Evolutionary conservation across 2,888 invertebrate genomes (phyloP).

Genomic region (Lepidocyrtinus sp.): DNA sequence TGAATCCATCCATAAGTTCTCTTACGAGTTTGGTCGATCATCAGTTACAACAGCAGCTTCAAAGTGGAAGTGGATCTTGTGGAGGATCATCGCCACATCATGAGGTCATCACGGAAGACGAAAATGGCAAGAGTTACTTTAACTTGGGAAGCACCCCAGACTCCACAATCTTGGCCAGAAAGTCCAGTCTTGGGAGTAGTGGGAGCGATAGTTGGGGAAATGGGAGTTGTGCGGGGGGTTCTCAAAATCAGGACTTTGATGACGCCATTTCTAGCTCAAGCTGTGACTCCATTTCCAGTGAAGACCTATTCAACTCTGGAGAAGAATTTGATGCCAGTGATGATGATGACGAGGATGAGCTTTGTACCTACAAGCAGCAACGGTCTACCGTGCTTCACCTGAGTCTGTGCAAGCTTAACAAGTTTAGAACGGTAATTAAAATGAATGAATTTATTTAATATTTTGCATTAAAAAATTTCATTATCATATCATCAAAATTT

Average conservation of each 20-base stretch:
- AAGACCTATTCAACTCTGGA: slow-evolving; percentile 69
- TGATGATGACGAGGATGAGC: slow-evolving; percentile 68
- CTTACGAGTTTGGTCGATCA: slow-evolving; percentile 47
- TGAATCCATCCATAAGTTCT: slow-evolving; percentile 45
- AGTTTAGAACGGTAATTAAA: slow-evolving; percentile 71
- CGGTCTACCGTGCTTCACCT: slow-evolving; percentile 74
- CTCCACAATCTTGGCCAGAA: slow-evolving; percentile 65
- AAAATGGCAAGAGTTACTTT: slow-evolving; percentile 69
- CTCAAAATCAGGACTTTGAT: slow-evolving; percentile 53
- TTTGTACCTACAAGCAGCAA: slow-evolving; percentile 71
- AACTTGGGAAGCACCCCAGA: slow-evolving; percentile 67
- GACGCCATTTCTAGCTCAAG: slow-evolving; percentile 69
- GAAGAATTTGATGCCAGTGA: slow-evolving; percentile 68
- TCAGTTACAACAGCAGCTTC: slow-evolving; percentile 42
- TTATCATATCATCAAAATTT: not conserved
- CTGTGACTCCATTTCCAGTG: slow-evolving; percentile 67
- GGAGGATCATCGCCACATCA: slow-evolving; percentile 14
- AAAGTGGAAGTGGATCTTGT: not conserved
- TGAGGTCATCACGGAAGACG: slow-evolving; percentile 69
- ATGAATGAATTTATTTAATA: too few species aligned
- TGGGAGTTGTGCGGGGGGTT: slow-evolving; percentile 28
- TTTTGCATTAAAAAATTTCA: too few species aligned
- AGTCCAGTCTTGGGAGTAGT: slow-evolving; percentile 26
- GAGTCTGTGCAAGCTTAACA: slow-evolving; percentile 73
- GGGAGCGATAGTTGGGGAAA: not conserved